Evolutionary conservation across 2,888 invertebrate species (phyloP).

Genomic region (Pollenia amentaria): DNA sequence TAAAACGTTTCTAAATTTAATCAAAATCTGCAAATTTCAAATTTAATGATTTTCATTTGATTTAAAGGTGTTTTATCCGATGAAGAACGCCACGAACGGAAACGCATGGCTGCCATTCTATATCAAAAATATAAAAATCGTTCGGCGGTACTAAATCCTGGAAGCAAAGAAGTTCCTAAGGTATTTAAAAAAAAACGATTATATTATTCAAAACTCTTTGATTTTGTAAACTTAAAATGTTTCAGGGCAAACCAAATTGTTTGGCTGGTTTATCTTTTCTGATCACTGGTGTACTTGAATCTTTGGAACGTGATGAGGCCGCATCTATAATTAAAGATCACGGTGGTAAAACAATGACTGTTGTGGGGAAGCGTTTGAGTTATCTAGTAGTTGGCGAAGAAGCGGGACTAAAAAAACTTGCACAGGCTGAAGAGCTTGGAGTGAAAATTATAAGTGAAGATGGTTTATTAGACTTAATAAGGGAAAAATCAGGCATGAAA

Average conservation of each 20-base stretch:
- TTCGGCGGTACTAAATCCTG: constrained; percentile 92
- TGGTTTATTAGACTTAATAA: constrained; percentile 91
- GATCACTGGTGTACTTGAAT: constrained; percentile 94
- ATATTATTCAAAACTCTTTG: not conserved
- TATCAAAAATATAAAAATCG: constrained; percentile 92
- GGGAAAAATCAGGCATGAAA: constrained; percentile 85
- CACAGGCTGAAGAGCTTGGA: constrained; percentile 89
- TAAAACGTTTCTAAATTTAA: not conserved
- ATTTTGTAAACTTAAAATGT: not conserved
- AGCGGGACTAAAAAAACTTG: constrained; percentile 93
- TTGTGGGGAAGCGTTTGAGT: constrained; percentile 91
- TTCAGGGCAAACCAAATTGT: constrained; percentile 90
- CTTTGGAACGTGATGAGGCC: constrained; percentile 93
- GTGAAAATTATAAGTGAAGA: constrained; percentile 93
- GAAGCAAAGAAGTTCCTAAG: constrained; percentile 93
- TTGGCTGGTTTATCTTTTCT: constrained; percentile 89
- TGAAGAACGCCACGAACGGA: constrained; percentile 89
- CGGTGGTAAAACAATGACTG: constrained; percentile 91
- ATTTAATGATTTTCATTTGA: not conserved
- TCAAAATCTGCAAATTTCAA: too few species aligned
- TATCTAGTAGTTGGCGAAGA: constrained; percentile 94
- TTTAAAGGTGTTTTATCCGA: constrained; percentile 84
- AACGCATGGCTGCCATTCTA: constrained; percentile 87
- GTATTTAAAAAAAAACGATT: constrained; percentile 83
- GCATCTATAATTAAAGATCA: constrained; percentile 90